These are phyloP conservation scores for Sigmodon hispidus DNA, from an alignment of 2,113 vertebrate species.

Conservation along the genomic window DNA sequence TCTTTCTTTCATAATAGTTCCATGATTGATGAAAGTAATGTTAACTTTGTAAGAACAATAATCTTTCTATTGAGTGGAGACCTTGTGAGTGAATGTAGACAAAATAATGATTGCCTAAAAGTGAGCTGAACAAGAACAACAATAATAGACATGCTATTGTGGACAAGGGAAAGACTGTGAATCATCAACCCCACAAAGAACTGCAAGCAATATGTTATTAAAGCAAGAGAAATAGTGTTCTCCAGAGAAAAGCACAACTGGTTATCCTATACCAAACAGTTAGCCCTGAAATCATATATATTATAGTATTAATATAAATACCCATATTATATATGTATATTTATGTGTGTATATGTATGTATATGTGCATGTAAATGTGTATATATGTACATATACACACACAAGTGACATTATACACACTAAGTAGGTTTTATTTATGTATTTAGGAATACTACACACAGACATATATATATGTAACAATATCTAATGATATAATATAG, in stretches of 20 bases:
- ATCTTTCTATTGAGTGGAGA: not conserved
- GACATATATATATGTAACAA: not conserved
- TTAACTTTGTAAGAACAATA: not conserved
- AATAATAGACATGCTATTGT: too few species aligned
- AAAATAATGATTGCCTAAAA: not conserved
- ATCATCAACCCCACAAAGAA: not conserved
- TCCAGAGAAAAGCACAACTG: not conserved
- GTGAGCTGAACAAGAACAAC: not conserved
- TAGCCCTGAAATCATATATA: not conserved
- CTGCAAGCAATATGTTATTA: not conserved
- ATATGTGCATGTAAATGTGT: too few species aligned
- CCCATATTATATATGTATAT: too few species aligned
- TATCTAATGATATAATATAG: not conserved
- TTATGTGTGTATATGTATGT: too few species aligned
- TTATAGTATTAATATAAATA: too few species aligned
- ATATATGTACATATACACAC: not conserved
- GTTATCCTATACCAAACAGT: not conserved
- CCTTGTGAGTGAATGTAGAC: not conserved
- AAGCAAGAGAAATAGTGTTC: not conserved
- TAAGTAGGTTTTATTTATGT: not conserved
- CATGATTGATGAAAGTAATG: not conserved
- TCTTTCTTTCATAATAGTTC: not conserved
- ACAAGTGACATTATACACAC: not conserved
- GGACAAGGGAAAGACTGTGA: not conserved
- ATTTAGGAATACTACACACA: not conserved